Conservation (phyloP, 2,888 invertebrate genomes). For the Aphodius sticticus region DNA sequence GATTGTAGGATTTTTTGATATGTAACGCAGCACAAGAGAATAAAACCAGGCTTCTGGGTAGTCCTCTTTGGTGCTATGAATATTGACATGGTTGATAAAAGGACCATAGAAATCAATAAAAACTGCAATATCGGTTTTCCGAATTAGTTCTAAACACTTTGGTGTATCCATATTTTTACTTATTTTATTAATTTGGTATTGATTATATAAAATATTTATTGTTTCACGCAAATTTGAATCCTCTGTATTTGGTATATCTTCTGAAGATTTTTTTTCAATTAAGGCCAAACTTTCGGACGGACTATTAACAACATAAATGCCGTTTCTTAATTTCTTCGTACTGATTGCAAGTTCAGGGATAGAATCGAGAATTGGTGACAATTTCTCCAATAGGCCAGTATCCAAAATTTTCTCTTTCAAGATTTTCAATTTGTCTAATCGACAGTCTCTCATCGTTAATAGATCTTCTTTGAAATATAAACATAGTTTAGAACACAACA, state of each 20-base stretch:
- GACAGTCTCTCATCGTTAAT: conserved; percentile 59
- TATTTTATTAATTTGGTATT: conserved; percentile 56
- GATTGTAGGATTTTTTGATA: conserved; percentile 31
- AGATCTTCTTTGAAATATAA: conserved; percentile 65
- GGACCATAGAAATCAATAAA: conserved; percentile 47
- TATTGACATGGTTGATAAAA: conserved; percentile 49
- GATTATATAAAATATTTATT: conserved; percentile 54
- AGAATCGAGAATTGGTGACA: conserved; percentile 58
- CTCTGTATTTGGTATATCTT: conserved; percentile 35
- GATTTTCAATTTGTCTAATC: conserved; percentile 64
- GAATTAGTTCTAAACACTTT: conserved; percentile 49
- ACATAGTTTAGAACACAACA: conserved; percentile 68
- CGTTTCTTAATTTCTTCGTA: conserved; percentile 63
- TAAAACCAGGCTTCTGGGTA: conserved; percentile 52
- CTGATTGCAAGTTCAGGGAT: conserved; percentile 57
- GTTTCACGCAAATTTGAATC: conserved; percentile 42
- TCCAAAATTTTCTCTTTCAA: conserved; percentile 63
- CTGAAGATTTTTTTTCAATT: conserved; percentile 27
- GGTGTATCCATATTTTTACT: conserved; percentile 52
- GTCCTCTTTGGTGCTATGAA: conserved; percentile 45
- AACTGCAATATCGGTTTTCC: conserved; percentile 44
- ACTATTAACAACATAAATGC: conserved; percentile 65
- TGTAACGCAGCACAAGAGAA: conserved; percentile 54
- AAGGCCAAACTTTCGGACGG: background rate
- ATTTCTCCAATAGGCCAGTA: conserved; percentile 50